phyloP scores from a whole-genome alignment of 2,888 invertebrate genomes.

The Leptinotarsa haldemani region DNA sequence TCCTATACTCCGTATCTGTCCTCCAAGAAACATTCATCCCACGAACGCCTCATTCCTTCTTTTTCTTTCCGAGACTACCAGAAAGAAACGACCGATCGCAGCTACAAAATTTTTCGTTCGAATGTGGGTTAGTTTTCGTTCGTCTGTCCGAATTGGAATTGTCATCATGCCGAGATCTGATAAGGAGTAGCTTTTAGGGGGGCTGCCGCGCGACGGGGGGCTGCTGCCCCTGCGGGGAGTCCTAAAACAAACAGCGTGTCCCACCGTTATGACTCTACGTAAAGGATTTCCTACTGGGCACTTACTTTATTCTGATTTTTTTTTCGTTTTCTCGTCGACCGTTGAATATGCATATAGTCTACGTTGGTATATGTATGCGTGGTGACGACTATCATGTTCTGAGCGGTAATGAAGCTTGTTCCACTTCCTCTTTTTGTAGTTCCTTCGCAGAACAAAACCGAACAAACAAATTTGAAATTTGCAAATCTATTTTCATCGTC shows the following conservation, averaged over 20 bases:
- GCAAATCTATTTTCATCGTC: too few species aligned
- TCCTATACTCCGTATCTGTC: background rate
- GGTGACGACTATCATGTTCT: constrained; percentile 7
- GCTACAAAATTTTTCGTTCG: constrained; percentile 13
- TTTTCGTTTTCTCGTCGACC: constrained; percentile 33
- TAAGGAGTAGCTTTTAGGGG: constrained; percentile 64
- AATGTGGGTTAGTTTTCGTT: constrained; percentile 16
- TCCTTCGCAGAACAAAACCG: too few species aligned
- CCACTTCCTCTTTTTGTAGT: background rate
- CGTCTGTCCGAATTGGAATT: constrained; percentile 62
- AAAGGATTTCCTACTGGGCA: constrained; percentile 64
- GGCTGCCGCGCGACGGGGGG: constrained; percentile 57
- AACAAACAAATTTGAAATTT: too few species aligned
- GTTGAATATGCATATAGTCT: constrained; percentile 7
- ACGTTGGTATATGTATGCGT: background rate
- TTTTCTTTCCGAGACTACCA: background rate
- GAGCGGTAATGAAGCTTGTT: background rate
- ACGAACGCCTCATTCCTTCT: background rate
- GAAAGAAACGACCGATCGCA: background rate
- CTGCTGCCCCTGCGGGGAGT: constrained; percentile 58
- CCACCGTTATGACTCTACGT: constrained; percentile 61
- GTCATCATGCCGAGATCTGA: constrained; percentile 67
- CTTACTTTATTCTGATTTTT: constrained; percentile 45
- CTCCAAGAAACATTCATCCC: background rate
- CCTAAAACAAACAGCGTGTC: constrained; percentile 65